Evolutionary conservation across 2,113 vertebrate species (phyloP), one percentile per base, ranked within the genome.

Genomic region (Clarias batrachus): DNA sequence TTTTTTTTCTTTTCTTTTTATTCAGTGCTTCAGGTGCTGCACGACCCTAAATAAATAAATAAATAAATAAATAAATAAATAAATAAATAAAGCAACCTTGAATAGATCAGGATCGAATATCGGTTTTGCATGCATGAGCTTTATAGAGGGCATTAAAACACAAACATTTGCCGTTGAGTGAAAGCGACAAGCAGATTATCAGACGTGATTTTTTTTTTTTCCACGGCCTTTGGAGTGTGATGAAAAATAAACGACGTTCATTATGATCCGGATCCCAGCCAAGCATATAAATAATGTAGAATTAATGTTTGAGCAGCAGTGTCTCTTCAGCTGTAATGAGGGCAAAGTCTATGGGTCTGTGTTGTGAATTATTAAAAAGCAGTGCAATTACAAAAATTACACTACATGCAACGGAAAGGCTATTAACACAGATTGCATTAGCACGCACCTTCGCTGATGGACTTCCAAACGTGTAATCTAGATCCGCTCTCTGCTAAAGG

Each of bases 261-360:
- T 88, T 86, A 88, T 78, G 76, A 84, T 88, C 83, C 81, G 81
- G 87, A 84, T 88, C 68, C 84, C 80, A 59, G 81, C 83, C 84
- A 87, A 89, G 89, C 68, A 17, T 84, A 86, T 89, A 88, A 89
- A 88, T 89, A 87, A 89, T 89, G 86, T 88, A 87, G 81, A 71
- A 83, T 81, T 87, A 86, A 89, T 86, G 65, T 30, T 88, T 82
- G 86, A 68, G 68, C 74, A 81, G 74, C 17, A 37, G 37, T 60
- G 84, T 89, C 84, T 76, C 84, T 66, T 89, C 81, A 30, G 73
- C 62, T 86, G 76, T 86, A 89, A 89, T 86, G 89, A 89, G 89
- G 84, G 73, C 86, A 84, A 83, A 17, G 81, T 33, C 48, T 48
- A 48, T 60, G 81, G 66, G 78, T 73, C 52, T 33, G 82, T 25